Evolutionary conservation across 2,113 vertebrate genomes (phyloP).

Genomic region (Promerops cafer): DNA sequence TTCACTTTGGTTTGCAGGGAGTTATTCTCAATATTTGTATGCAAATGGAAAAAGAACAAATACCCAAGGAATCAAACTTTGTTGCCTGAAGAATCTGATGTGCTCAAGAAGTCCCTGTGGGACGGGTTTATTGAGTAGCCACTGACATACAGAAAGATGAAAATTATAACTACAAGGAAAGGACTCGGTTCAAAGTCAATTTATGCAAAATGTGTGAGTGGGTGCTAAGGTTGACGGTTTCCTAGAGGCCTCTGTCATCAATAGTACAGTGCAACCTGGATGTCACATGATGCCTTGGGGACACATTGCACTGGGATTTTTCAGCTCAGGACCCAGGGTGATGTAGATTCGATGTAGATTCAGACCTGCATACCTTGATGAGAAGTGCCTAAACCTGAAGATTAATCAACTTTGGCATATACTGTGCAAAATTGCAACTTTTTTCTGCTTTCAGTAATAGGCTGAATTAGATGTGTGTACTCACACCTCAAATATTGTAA

Average conservation of each 20-base stretch:
- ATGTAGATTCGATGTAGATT: background rate
- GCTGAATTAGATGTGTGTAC: background rate
- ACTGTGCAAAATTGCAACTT: background rate
- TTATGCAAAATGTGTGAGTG: background rate
- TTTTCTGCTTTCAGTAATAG: background rate
- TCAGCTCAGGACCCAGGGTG: background rate
- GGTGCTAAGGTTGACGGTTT: background rate
- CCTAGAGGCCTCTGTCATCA: background rate
- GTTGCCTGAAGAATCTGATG: background rate
- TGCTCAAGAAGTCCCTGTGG: background rate
- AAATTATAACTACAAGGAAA: background rate
- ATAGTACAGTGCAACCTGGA: background rate
- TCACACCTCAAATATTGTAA: background rate
- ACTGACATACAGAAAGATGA: background rate
- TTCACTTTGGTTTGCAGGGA: background rate
- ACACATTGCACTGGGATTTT: background rate
- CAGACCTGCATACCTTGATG: rapidly evolving
- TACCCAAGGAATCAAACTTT: background rate
- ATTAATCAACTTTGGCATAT: background rate
- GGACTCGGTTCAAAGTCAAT: background rate
- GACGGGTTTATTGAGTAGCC: background rate
- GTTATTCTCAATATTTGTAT: background rate
- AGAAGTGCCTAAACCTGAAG: background rate
- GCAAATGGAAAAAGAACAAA: background rate
- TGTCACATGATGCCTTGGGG: background rate